Percentiles rank a stretch among this genome's conserved stretches.
Evolutionary conservation across 2,113 vertebrate genomes (phyloP).

Genomic region (Cynopterus brachyotis): DNA sequence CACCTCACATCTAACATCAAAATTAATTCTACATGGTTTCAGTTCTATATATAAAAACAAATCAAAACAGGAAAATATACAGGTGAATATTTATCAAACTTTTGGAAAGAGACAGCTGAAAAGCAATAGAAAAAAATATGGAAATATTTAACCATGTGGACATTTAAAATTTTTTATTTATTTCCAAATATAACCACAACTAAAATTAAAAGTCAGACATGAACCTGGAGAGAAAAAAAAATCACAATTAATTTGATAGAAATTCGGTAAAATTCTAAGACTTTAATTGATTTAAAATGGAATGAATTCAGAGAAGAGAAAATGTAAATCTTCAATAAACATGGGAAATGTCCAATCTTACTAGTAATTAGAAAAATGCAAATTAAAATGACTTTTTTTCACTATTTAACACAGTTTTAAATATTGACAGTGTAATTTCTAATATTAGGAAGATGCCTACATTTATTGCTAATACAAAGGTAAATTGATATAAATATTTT

Average conservation of each 20-base stretch:
- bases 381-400: not conserved
- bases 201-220: not conserved
- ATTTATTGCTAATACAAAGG: not conserved
- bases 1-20: not conserved
- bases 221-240: not conserved
- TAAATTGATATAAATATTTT: not conserved
- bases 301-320: not conserved
- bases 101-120: not conserved
- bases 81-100: not conserved
- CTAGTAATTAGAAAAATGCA: not conserved
- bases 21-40: slow-evolving; percentile 29
- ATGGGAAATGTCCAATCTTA: not conserved
- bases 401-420: not conserved
- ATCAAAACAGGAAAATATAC: slow-evolving; percentile 28
- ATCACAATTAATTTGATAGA: not conserved
- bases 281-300: not conserved
- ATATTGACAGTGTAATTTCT: not conserved
- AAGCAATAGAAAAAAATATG: not conserved
- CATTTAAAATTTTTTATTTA: not conserved
- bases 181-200: not conserved
- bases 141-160: not conserved
- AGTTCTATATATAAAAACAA: not conserved
- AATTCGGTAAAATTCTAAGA: not conserved
- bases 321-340: not conserved
- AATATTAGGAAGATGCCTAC: not conserved